Evolutionary conservation across 2,888 invertebrate species (phyloP), one percentile per base, ranked within the genome.

Genomic region (Ophioninae sp.): DNA sequence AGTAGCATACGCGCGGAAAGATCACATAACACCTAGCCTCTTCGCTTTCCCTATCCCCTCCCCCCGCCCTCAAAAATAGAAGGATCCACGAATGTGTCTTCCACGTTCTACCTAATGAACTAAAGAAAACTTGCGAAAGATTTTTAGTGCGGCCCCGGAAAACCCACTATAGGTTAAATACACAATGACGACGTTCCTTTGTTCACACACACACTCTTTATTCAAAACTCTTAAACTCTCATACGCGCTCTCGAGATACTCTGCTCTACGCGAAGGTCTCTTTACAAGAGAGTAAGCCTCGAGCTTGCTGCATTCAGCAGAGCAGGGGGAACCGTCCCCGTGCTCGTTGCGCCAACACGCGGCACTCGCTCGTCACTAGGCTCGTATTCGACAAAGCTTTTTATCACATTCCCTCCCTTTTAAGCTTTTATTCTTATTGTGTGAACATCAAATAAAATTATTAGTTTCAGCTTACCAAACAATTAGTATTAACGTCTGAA

Each of bases 401-500:
- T 71, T 51, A 39, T 75, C 2, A 69, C 80, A 80, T 75, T 80
- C 80, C 74, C 80, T 74, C 68, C 80, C 74, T 80, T 80, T 74
- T 30, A 67, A 37, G 41, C 59, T 67, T 9, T 51, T 69, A 61
- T 69, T 71, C 22, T 41, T 72, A 72, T 75, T 77, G 58, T 77
- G 65, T 59, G 63, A 76, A 56, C 69, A 77, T 71, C 56, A 37
- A 71, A 71, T 44, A 20, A 51, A 64, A 64, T 63, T 78, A 78
- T 64, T 65, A 81, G 39, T 79, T 74, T 63, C 67, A 67, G 44
- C 67, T 22, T 51, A 51, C 51, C 59, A n/a, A 69, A 23, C 23
- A 44, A 71, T 68, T 68, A 22, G 56, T 41, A 30, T 71, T n/a
- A 69, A 44, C 22, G n/a, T 68, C 68, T 58, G 69, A 68, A 78